Base-by-base conservation (phyloP, 2,797 vertebrate genomes). In the Helarctos malayanus region DNA sequence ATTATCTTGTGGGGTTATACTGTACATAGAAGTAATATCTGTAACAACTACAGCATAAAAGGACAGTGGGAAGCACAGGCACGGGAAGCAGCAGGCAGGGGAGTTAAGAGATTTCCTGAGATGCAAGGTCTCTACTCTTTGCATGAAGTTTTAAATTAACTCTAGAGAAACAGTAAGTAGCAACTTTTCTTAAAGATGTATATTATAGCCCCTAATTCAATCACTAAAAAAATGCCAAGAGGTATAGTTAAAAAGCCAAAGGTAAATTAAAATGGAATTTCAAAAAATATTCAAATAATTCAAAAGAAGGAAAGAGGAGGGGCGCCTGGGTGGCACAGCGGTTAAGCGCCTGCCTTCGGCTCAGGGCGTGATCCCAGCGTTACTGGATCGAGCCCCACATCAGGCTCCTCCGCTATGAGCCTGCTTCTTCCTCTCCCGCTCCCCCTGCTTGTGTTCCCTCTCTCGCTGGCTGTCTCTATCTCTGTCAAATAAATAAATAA, bases 101-200 rank as follows among this genome's bases (percentile, higher is more conserved):
- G 52, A 82, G 23, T 59, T 49, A 59, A 49, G 0, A 52, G 45
- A 83, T 6, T n/a, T 49, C 57, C 79, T 32, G 41, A 61, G 54
- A 57, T 25, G 32, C 23, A 32, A 38, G 73, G 15, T 57, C 68
- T 69, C 73, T 59, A 79, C 41, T 47, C 23, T 68, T 78, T 29
- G 35, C 38, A 69, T 69, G 11, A 29, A 86, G 52, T 69, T 93
- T 87, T 80, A 63, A 56, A 93, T 54, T 91, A 73, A 93, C 73
- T 49, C 32, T 49, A 69, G 38, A n/a, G 27, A 61, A 87, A 78
- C 38, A 1, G 23, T n/a, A 32, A 76, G 29, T 52, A 89, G 15
- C 35, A 76, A 89, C 15, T 78, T 61, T 63, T 78, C 57, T 27
- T 63, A 63, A 78, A 89, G 45, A 89, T 49, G 8, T 47, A 32